phyloP scores from a whole-genome alignment of 2,797 vertebrate genomes.

The Premnoplex brunnescens region DNA sequence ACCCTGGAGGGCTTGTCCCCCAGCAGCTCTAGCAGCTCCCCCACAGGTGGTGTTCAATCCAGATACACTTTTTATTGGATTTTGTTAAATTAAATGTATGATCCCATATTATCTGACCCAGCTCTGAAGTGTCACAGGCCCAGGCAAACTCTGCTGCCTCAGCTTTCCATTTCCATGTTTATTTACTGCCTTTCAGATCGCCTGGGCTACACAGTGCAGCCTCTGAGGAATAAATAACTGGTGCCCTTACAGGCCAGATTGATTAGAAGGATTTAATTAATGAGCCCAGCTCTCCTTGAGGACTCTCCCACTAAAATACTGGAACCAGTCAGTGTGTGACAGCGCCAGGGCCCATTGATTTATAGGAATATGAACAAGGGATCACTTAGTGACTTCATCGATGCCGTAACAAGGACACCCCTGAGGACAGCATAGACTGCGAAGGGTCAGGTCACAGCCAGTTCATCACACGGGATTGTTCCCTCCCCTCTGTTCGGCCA shows the following conservation, averaged over 20 bases:
- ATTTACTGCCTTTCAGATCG: constrained; percentile 57
- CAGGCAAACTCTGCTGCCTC: constrained; percentile 31
- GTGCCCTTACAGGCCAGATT: constrained; percentile 56
- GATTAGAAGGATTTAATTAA: constrained; percentile 68
- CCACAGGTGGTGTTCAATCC: neutral
- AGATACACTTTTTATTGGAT: neutral
- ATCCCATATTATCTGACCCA: neutral
- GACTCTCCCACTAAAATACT: constrained; percentile 21
- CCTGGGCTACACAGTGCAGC: neutral
- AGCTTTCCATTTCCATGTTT: constrained; percentile 61
- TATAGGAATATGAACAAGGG: neutral
- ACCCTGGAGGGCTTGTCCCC: fast-evolving
- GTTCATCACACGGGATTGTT: neutral
- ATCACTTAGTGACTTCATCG: neutral
- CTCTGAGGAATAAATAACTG: constrained; percentile 61
- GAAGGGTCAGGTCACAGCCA: neutral
- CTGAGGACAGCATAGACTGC: neutral
- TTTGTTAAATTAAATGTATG: constrained; percentile 13
- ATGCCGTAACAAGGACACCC: neutral
- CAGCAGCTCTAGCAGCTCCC: fast-evolving
- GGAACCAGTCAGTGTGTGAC: constrained; percentile 8
- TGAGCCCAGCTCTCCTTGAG: constrained; percentile 25
- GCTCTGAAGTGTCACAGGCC: constrained; percentile 31
- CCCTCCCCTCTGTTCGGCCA: neutral
- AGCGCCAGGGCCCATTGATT: constrained; percentile 3